Percentiles rank a stretch among this genome's conserved stretches.
These are phyloP conservation scores for Gryon sp. DNA, from an alignment of 1,140 invertebrate genomes.

Conservation along the genomic window DNA sequence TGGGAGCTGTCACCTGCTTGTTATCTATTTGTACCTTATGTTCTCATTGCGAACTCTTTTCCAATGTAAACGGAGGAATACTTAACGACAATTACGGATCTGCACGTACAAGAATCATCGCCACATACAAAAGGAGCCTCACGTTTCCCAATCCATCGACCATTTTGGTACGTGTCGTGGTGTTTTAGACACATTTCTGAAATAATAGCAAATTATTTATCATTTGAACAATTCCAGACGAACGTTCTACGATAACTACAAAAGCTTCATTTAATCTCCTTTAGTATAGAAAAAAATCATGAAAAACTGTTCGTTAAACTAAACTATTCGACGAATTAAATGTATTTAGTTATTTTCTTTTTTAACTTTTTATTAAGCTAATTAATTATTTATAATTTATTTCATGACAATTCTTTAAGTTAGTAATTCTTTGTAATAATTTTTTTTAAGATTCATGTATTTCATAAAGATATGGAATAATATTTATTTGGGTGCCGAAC, in stretches of 20 bases:
- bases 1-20: conserved; percentile 55
- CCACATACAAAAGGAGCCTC: conserved; percentile 65
- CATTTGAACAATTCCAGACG: too few relatives aligned
- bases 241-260: too few relatives aligned
- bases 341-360: too few relatives aligned
- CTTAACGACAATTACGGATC: conserved; percentile 60
- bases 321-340: too few relatives aligned
- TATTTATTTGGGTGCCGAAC: conserved; percentile 31
- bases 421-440: too few relatives aligned
- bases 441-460: conserved; percentile 24
- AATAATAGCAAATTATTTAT: neutral
- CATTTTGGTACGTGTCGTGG: conserved; percentile 70
- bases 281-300: too few relatives aligned
- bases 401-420: too few relatives aligned
- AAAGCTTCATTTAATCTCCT: too few relatives aligned
- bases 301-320: too few relatives aligned
- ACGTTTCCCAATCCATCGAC: conserved; percentile 66
- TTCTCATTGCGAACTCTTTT: conserved; percentile 52
- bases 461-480: conserved; percentile 35
- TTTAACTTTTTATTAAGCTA: too few relatives aligned
- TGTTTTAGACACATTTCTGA: conserved; percentile 9
- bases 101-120: conserved; percentile 34
- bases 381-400: too few relatives aligned
- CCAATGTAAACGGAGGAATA: conserved; percentile 46
- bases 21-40: conserved; percentile 57